Evolutionary conservation across 2,888 invertebrate species (phyloP).

Genomic region (Agrotis segetum): DNA sequence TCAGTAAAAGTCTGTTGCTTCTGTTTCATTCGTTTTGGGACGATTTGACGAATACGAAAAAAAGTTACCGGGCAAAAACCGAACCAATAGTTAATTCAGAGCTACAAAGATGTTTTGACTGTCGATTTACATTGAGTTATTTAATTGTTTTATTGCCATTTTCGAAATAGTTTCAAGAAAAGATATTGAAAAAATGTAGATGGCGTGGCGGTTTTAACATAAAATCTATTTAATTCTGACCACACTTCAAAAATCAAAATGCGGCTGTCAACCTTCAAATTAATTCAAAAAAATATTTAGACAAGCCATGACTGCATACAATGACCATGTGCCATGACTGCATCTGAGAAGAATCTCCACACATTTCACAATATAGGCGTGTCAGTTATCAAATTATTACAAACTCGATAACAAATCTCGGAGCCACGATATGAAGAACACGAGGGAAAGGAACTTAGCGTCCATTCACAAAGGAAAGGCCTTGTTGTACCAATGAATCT

Average conservation of each 20-base stretch:
- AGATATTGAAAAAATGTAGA: no score
- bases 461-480: slow-evolving; percentile 63
- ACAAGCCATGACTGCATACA: no score
- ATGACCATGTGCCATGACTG: no score
- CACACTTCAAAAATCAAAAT: neutral
- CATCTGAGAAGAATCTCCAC: neutral
- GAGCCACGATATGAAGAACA: slow-evolving; percentile 28
- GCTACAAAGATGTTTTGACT: no score
- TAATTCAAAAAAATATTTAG: neutral
- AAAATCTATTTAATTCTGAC: neutral
- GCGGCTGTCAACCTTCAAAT: neutral
- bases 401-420: slow-evolving; percentile 17
- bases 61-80: no score
- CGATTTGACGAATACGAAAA: no score
- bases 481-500: slow-evolving; percentile 43
- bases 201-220: neutral
- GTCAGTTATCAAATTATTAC: slow-evolving; percentile 31
- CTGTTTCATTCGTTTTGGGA: no score
- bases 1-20: no score
- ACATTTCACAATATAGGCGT: slow-evolving; percentile 14
- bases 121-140: no score
- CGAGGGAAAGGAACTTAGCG: slow-evolving; percentile 54
- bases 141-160: no score
- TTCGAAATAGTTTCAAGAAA: no score
- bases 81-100: no score